Evolutionary conservation across 2,888 invertebrate genomes (phyloP).

Genomic region (Ichneumoninae sp.): DNA sequence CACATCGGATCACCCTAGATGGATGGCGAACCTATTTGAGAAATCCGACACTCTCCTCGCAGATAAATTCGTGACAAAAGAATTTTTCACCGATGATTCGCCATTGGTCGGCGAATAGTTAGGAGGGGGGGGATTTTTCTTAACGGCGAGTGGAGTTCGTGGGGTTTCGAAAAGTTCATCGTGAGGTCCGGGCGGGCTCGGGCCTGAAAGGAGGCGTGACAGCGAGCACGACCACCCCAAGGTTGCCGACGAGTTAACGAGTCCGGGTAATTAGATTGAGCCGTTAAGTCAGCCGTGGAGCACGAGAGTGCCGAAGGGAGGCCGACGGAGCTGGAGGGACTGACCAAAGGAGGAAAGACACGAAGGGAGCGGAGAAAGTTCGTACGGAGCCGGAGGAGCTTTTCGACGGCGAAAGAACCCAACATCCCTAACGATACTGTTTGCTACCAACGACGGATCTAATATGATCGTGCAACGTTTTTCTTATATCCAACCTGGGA

Average conservation of each 20-base stretch:
- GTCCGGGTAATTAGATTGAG: slow-evolving; percentile 63
- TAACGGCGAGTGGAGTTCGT: slow-evolving; percentile 28
- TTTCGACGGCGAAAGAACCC: neutral
- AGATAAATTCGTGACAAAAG: neutral
- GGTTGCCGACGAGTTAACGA: slow-evolving; percentile 59
- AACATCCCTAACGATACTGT: slow-evolving; percentile 34
- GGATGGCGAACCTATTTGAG: neutral
- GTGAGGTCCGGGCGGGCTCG: slow-evolving; percentile 27
- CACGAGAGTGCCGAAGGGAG: slow-evolving; percentile 2
- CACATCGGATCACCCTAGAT: neutral
- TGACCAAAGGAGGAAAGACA: slow-evolving; percentile 1
- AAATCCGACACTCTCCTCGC: neutral
- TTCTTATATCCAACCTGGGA: neutral
- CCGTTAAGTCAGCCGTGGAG: slow-evolving; percentile 51
- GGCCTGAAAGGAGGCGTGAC: slow-evolving; percentile 21
- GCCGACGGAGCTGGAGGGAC: neutral
- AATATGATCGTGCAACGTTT: slow-evolving; percentile 42
- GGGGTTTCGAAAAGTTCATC: slow-evolving; percentile 33
- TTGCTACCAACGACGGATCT: slow-evolving; percentile 32
- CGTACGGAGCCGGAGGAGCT: slow-evolving; percentile 5
- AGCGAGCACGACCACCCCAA: slow-evolving; percentile 28
- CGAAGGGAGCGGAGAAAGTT: slow-evolving; percentile 25
- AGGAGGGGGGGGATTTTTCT: neutral
- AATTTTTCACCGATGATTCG: slow-evolving; percentile 20
- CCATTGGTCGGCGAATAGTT: slow-evolving; percentile 41